Conservation (phyloP, 2,797 vertebrate genomes). For the Typhlichthys subterraneus region DNA sequence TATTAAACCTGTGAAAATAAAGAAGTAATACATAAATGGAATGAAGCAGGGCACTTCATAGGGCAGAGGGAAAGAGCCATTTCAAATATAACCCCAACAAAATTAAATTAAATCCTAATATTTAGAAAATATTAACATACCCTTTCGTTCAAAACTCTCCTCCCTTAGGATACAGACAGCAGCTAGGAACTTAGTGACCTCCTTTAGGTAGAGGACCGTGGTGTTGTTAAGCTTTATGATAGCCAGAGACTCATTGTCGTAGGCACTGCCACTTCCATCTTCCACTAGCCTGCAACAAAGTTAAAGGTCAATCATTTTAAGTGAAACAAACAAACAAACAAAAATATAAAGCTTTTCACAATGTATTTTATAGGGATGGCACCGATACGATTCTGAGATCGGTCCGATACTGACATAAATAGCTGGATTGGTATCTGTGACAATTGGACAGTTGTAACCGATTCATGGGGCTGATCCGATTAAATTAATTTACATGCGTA, state of each 20-base stretch:
- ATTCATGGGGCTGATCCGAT: too few species aligned
- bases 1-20: slow-evolving; percentile 84
- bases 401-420: too few species aligned
- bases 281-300: slow-evolving; percentile 82
- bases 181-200: slow-evolving; percentile 96
- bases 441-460: too few species aligned
- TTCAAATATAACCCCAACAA: too few species aligned
- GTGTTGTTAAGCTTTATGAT: slow-evolving; percentile 99
- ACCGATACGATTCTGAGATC: too few species aligned
- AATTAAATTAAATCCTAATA: too few species aligned
- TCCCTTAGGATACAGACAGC: slow-evolving; percentile 96
- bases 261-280: slow-evolving; percentile 91
- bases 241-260: slow-evolving; percentile 95
- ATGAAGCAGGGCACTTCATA: slow-evolving; percentile 1
- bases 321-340: too few species aligned
- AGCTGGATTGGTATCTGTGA: too few species aligned
- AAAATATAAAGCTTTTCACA: too few species aligned
- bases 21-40: background rate
- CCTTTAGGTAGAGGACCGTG: slow-evolving; percentile 95
- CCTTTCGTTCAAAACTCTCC: slow-evolving; percentile 97
- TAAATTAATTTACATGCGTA: too few species aligned
- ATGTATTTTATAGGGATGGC: too few species aligned
- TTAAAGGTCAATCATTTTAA: background rate
- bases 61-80: background rate
- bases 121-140: slow-evolving; percentile 55